These are phyloP conservation scores for Noctua janthe DNA, from an alignment of 2,888 invertebrate species.

Conservation along the genomic window DNA sequence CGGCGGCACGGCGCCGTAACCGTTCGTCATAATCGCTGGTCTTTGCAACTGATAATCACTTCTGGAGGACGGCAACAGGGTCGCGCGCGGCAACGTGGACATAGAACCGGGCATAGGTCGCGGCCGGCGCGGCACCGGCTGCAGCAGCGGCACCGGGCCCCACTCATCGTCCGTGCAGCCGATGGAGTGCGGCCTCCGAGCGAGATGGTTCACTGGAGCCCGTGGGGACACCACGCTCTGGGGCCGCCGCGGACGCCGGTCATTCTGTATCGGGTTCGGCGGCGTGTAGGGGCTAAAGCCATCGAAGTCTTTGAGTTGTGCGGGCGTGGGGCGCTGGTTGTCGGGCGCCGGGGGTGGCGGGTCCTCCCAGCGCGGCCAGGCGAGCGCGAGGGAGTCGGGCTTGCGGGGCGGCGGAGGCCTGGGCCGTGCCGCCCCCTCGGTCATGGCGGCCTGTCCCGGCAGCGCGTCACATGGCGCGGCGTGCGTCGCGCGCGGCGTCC, in stretches of 20 bases:
- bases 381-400: conserved; percentile 84
- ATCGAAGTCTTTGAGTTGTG: conserved; percentile 81
- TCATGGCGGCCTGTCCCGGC: conserved; percentile 84
- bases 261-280: conserved; percentile 83
- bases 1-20: conserved; percentile 88
- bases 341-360: conserved; percentile 89
- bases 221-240: conserved; percentile 90
- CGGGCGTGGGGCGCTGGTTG: conserved; percentile 67
- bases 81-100: conserved; percentile 86
- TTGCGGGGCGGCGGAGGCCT: conserved; percentile 89
- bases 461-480: conserved; percentile 76
- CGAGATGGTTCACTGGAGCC: conserved; percentile 74
- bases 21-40: conserved; percentile 89
- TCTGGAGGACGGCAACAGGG: conserved; percentile 90
- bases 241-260: conserved; percentile 85
- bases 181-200: conserved; percentile 91
- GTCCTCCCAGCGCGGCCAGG: conserved; percentile 86
- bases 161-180: conserved; percentile 88
- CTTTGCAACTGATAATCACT: conserved; percentile 92
- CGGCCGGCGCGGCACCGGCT: conserved; percentile 89
- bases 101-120: conserved; percentile 84
- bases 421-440: conserved; percentile 88
- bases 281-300: conserved; percentile 91
- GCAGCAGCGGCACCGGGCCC: conserved; percentile 87
- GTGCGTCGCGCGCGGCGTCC: conserved; percentile 80